phyloP scores from a whole-genome alignment of 2,888 invertebrate genomes.

The Megamerina dolium region DNA sequence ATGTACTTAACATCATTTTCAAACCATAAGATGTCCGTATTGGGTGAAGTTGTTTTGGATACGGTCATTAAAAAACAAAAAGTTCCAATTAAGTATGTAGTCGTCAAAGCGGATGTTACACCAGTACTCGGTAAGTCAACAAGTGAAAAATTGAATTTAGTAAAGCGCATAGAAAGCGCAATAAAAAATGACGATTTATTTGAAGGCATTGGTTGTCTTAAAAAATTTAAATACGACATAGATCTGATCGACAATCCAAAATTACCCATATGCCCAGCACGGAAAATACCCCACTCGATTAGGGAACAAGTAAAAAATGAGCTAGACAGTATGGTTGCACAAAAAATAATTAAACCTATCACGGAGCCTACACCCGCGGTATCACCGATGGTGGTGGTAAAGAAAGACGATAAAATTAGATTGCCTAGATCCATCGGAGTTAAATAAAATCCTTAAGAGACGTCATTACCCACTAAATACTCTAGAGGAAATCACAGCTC shows the following conservation, averaged over 20 bases:
- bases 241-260: constrained; percentile 13
- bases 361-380: constrained; percentile 15
- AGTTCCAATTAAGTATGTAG: neutral
- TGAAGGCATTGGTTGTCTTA: constrained; percentile 2
- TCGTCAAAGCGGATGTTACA: neutral
- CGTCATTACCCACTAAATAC: constrained; percentile 19
- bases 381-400: constrained; percentile 18
- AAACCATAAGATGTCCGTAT: neutral
- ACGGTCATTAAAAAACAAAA: neutral
- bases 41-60: neutral
- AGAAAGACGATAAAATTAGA: constrained; percentile 16
- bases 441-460: constrained; percentile 17
- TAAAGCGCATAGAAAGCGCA: neutral
- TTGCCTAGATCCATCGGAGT: constrained; percentile 15
- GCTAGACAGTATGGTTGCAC: constrained; percentile 16
- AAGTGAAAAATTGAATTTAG: too few relatives aligned
- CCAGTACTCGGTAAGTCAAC: constrained; percentile 1
- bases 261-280: constrained; percentile 18
- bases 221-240: neutral
- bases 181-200: neutral
- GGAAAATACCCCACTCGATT: constrained; percentile 17
- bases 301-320: constrained; percentile 15
- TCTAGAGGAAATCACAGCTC: constrained; percentile 17
- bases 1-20: constrained; percentile 3
- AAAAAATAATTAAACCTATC: constrained; percentile 11